phyloP scores from a whole-genome alignment of 2,888 invertebrate genomes.

The Sceliomorpha sp. region DNA sequence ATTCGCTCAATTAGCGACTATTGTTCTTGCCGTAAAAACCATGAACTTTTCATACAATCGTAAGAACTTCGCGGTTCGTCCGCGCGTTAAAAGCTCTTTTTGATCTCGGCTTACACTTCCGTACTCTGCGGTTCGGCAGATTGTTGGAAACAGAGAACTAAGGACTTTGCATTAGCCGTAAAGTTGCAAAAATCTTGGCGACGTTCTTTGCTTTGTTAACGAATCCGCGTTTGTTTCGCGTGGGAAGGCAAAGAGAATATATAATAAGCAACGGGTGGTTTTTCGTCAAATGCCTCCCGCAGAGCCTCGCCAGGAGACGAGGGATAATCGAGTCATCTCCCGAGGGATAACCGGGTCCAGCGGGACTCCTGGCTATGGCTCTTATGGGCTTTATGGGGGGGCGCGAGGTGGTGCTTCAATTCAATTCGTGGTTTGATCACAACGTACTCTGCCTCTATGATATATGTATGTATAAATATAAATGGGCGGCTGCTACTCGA shows the following conservation, averaged over 20 bases:
- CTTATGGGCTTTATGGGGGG: conserved; percentile 64
- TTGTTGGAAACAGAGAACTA: too few relatives aligned
- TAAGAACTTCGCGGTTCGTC: too few relatives aligned
- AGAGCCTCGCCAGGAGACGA: conserved; percentile 55
- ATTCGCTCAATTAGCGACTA: too few relatives aligned
- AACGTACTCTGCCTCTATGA: conserved; percentile 61
- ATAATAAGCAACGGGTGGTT: conserved; percentile 71
- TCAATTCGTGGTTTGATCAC: conserved; percentile 77
- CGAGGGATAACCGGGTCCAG: conserved; percentile 65
- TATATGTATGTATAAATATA: conserved; percentile 9
- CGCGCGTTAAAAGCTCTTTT: too few relatives aligned
- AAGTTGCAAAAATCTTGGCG: conserved; percentile 24
- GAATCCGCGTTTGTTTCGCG: conserved; percentile 57
- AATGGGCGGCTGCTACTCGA: conserved; percentile 57
- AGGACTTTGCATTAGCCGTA: too few relatives aligned
- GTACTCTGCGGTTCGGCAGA: too few relatives aligned
- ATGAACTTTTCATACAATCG: too few relatives aligned
- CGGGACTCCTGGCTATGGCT: conserved; percentile 62
- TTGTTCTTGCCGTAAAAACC: too few relatives aligned
- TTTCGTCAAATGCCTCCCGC: conserved; percentile 62
- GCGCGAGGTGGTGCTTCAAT: conserved; percentile 72
- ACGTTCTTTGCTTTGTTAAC: conserved; percentile 63
- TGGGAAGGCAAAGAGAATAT: conserved; percentile 74
- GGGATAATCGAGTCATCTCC: conserved; percentile 72
- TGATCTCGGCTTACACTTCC: too few relatives aligned